Evolutionary conservation across 2,888 invertebrate species (phyloP).

Genomic region (Nebria salina): DNA sequence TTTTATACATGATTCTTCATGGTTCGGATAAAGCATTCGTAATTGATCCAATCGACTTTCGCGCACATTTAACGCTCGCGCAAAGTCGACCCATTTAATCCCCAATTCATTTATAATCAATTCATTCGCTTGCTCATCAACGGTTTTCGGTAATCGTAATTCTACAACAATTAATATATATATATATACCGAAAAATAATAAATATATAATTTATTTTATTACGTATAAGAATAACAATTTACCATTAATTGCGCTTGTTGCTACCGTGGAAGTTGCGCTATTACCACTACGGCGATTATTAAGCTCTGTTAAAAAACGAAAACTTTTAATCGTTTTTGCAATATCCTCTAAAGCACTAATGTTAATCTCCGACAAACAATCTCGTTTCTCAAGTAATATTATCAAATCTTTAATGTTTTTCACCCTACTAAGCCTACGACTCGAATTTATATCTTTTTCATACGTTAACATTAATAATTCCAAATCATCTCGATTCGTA

Average conservation of each 20-base stretch:
- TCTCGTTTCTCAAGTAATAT: constrained; percentile 54
- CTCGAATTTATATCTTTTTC: constrained; percentile 51
- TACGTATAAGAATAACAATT: constrained; percentile 1
- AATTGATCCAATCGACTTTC: constrained; percentile 57
- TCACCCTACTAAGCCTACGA: constrained; percentile 50
- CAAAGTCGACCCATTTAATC: constrained; percentile 56
- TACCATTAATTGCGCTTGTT: background rate
- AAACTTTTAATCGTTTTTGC: constrained; percentile 28
- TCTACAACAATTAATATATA: background rate
- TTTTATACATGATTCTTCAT: constrained; percentile 50
- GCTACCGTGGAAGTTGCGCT: background rate
- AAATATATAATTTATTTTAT: background rate
- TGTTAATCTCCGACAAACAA: constrained; percentile 50
- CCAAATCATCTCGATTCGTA: constrained; percentile 12
- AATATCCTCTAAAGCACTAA: constrained; percentile 50
- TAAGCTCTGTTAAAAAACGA: constrained; percentile 13
- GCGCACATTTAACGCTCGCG: constrained; percentile 52
- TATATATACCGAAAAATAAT: background rate
- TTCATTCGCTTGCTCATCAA: constrained; percentile 48
- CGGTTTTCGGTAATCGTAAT: background rate
- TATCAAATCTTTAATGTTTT: constrained; percentile 50
- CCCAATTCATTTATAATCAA: constrained; percentile 54
- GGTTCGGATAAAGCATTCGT: constrained; percentile 47
- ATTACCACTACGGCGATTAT: background rate
- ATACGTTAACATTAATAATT: constrained; percentile 30